Base-by-base conservation (phyloP, 2,797 vertebrate genomes). In the Myotis myotis region DNA sequence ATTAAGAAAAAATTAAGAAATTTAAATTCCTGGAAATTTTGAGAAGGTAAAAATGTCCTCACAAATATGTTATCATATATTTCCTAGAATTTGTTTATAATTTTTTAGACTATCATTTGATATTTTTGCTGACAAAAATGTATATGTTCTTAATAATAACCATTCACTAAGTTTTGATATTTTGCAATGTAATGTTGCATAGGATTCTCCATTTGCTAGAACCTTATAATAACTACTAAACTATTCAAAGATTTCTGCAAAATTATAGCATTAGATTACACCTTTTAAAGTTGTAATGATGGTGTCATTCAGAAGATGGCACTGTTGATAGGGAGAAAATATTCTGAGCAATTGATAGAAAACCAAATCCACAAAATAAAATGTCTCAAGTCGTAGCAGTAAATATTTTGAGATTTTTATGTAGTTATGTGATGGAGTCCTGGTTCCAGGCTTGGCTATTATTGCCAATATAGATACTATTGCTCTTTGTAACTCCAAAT, bases 271-370 rank as follows among this genome's bases (percentile, higher is more conserved):
- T 94, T 49, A 84, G 49, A 91, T 93, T 74, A 62, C 44, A 95
- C 20, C n/a, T 78, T 78, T 96, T 96, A 97, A 28, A 94, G 91
- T 95, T 95, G 70, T 87, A 96, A 86, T 51, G 53, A 93, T 84
- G 91, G 81, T 88, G 64, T 82, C 76, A 80, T 70, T 96, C 70
- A 95, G 91, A 98, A 95, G 55, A 92, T 57, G 16, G 72, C 53
- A 89, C 28, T 95, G 8, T 28, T 81, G n/a, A 87, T 95, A 97
- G n/a, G 28, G 68, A 96, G 76, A 96, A 97, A 96, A 89, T 93
- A 44, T 86, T 74, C 47, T 75, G 28, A 97, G 66, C 66, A 75
- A 57, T 16, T 89, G 90, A 91, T 94, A 74, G 70, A 23, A 95
- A 97, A 87, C 8, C 23, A 85, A 91, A 94, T 79, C 78, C 55